Conservation (phyloP, 1,140 invertebrate species). For the Triops longicaudatus region DNA sequence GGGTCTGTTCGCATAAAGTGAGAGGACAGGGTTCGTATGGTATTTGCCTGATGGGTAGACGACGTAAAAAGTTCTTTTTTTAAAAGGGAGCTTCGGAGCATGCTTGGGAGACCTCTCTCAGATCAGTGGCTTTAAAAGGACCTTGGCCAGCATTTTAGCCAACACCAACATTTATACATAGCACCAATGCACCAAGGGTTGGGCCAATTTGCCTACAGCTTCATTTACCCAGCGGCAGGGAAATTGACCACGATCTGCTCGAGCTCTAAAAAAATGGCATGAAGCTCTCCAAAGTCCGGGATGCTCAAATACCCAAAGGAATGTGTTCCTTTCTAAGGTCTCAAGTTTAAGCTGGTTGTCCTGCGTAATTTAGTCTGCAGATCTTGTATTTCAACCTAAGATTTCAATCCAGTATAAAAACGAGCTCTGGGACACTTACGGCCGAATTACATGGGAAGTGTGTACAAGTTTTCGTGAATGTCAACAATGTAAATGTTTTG, state of each 20-base stretch:
- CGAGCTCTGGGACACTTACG: no score
- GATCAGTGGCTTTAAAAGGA: not conserved
- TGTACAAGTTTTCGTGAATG: no score
- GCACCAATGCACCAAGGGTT: conserved; percentile 7
- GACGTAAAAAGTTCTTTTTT: not conserved
- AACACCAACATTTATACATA: not conserved
- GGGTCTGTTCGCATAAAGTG: not conserved
- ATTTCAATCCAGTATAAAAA: no score
- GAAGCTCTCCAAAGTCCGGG: not conserved
- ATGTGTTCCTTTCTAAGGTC: not conserved
- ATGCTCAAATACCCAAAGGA: not conserved
- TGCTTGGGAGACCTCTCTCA: not conserved
- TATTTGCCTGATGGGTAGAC: conserved; percentile 14
- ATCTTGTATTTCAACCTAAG: no score
- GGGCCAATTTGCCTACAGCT: conserved; percentile 4
- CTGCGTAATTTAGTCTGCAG: no score
- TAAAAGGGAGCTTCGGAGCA: no score
- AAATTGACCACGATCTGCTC: conserved; percentile 7
- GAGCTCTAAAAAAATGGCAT: not conserved
- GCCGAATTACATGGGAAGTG: no score
- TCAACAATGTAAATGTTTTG: no score
- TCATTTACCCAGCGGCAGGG: not conserved
- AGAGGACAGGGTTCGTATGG: conserved; percentile 4
- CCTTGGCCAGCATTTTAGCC: conserved; percentile 3
- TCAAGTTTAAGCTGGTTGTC: not conserved